phyloP scores from a whole-genome alignment of 92 coral and sea anemone species.

The Meandrina meandrites region DNA sequence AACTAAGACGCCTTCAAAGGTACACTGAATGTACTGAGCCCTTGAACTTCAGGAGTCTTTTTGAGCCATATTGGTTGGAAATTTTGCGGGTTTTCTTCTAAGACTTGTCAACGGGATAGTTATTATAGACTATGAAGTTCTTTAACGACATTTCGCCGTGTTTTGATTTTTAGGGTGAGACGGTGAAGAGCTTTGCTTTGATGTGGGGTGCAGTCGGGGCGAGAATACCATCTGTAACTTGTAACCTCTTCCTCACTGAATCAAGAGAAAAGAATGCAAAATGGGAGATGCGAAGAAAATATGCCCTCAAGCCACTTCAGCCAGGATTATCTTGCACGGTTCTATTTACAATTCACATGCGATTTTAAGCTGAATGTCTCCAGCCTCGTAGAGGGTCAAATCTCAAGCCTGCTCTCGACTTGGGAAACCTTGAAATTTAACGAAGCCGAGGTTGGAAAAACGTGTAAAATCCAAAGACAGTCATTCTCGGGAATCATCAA shows the following conservation, averaged over 20 bases:
- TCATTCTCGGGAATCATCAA: neutral
- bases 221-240: neutral
- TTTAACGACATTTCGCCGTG: neutral
- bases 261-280: neutral
- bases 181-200: slow-evolving; percentile 18
- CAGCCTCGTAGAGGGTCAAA: neutral
- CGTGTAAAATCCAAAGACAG: too few species aligned
- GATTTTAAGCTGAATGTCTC: neutral
- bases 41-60: too few species aligned
- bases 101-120: too few species aligned
- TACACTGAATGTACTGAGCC: too few species aligned
- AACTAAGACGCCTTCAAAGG: too few species aligned
- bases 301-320: neutral
- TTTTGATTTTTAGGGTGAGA: slow-evolving; percentile 25
- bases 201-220: neutral
- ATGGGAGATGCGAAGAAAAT: neutral
- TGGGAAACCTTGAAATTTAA: too few species aligned
- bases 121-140: neutral
- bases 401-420: too few species aligned
- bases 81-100: too few species aligned
- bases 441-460: too few species aligned
- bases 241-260: neutral
- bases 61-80: too few species aligned
- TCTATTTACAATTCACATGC: neutral
- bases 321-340: neutral